A percentile compares a stretch with the other conserved stretches of the same genome.
These are phyloP conservation scores for Xenus cinereus DNA, from an alignment of 2,113 vertebrate genomes.

Conservation along the genomic window DNA sequence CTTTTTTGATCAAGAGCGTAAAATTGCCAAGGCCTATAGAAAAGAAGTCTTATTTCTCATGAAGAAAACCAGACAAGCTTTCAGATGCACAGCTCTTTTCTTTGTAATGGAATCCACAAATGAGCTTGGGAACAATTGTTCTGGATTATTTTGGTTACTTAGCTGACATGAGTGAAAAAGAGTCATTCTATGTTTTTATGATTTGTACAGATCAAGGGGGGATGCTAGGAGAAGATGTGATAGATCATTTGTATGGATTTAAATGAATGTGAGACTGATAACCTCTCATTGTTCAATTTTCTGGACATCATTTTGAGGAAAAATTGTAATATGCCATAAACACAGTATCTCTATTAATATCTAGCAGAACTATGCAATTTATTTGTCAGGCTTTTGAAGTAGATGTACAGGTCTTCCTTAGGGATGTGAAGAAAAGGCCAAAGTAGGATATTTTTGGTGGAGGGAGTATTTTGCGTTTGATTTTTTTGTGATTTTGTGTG, in stretches of 20 bases:
- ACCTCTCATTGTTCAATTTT: neutral
- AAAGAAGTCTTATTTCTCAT: neutral
- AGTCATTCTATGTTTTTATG: too few species aligned
- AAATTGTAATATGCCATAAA: neutral
- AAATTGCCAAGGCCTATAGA: neutral
- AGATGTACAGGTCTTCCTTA: neutral
- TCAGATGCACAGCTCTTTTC: neutral
- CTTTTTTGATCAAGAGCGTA: neutral
- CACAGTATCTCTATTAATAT: neutral
- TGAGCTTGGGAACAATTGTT: neutral
- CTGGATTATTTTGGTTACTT: neutral
- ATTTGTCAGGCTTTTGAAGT: neutral
- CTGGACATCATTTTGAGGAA: neutral
- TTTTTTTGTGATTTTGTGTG: neutral
- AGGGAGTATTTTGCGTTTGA: neutral
- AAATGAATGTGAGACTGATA: neutral
- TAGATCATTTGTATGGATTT: neutral
- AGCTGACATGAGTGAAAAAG: neutral
- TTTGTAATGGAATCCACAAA: neutral
- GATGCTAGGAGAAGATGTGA: neutral
- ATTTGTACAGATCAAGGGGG: neutral
- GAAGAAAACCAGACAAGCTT: neutral
- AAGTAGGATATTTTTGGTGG: rapidly evolving
- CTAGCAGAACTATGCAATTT: neutral
- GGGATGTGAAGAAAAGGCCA: neutral